These are phyloP conservation scores for Epinephelus lanceolatus DNA, from an alignment of 2,113 vertebrate species.

Conservation along the genomic window DNA sequence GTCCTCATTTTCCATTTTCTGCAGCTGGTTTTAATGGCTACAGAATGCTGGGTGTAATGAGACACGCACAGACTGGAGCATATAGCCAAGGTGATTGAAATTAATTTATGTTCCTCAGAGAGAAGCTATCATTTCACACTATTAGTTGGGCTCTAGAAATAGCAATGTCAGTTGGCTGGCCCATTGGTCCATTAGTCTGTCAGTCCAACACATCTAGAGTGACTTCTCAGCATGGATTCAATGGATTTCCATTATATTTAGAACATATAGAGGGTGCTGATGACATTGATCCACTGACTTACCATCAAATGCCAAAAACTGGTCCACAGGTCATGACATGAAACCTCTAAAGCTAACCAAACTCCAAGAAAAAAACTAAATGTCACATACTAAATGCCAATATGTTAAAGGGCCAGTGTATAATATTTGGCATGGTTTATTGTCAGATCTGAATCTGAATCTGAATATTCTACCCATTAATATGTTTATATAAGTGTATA, in stretches of 20 bases:
- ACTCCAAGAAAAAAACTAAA: too few relatives aligned
- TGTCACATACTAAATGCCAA: neutral
- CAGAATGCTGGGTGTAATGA: slow-evolving; percentile 27
- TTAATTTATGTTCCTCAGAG: slow-evolving; percentile 28
- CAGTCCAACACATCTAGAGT: neutral
- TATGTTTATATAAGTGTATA: too few relatives aligned
- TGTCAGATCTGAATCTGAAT: too few relatives aligned
- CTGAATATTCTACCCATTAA: too few relatives aligned
- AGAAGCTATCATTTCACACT: slow-evolving; percentile 15
- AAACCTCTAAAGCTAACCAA: neutral
- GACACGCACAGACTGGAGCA: slow-evolving; percentile 25
- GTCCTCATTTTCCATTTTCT: slow-evolving; percentile 53
- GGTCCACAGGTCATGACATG: neutral
- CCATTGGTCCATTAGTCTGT: slow-evolving; percentile 27
- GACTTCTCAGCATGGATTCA: neutral
- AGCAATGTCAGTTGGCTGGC: slow-evolving; percentile 5
- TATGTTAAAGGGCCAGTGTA: too few relatives aligned
- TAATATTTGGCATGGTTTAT: too few relatives aligned
- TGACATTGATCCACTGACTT: slow-evolving; percentile 14
- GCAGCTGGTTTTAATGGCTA: slow-evolving; percentile 53
- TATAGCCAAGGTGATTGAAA: slow-evolving; percentile 44
- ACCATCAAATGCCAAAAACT: neutral
- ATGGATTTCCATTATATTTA: neutral
- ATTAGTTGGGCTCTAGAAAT: slow-evolving; percentile 8
- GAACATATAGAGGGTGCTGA: neutral